Evolutionary conservation across 2,888 invertebrate species (phyloP).

Genomic region (Osedax fenrisi): DNA sequence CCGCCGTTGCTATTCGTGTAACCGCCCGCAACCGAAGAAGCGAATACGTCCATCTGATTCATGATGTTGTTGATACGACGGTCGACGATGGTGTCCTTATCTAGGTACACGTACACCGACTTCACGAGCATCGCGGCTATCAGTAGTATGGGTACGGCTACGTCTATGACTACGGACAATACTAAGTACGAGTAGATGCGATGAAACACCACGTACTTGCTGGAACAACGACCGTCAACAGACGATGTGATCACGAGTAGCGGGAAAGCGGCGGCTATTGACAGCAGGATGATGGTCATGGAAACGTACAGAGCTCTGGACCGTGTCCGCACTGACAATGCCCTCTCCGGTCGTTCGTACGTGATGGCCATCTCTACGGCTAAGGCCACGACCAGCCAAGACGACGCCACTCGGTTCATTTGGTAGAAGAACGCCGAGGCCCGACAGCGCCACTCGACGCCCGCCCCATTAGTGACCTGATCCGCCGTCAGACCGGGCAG

Average conservation of each 20-base stretch:
- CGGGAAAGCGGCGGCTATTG: constrained; percentile 33
- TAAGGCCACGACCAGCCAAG: constrained; percentile 34
- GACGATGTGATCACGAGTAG: constrained; percentile 28
- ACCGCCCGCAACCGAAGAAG: no score
- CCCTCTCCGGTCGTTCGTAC: constrained; percentile 3
- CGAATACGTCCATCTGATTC: no score
- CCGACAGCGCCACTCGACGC: constrained; percentile 32
- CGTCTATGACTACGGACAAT: constrained; percentile 24
- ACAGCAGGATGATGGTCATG: constrained; percentile 29
- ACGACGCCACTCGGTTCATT: constrained; percentile 19
- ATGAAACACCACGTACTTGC: constrained; percentile 30
- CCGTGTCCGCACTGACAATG: constrained; percentile 11
- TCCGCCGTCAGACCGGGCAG: neutral
- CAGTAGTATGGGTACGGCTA: constrained; percentile 26
- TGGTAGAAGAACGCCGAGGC: constrained; percentile 27
- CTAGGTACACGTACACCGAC: no score
- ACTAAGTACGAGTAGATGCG: constrained; percentile 31
- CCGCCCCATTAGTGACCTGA: constrained; percentile 19
- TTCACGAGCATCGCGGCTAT: constrained; percentile 25
- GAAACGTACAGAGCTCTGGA: constrained; percentile 31
- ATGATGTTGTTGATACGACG: no score
- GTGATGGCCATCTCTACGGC: constrained; percentile 29
- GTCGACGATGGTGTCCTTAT: no score
- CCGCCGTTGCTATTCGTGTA: no score
- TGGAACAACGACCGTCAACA: constrained; percentile 22